These are phyloP conservation scores for Lasioglossum zephyrum DNA, from an alignment of 2,888 invertebrate genomes.

Conservation along the genomic window DNA sequence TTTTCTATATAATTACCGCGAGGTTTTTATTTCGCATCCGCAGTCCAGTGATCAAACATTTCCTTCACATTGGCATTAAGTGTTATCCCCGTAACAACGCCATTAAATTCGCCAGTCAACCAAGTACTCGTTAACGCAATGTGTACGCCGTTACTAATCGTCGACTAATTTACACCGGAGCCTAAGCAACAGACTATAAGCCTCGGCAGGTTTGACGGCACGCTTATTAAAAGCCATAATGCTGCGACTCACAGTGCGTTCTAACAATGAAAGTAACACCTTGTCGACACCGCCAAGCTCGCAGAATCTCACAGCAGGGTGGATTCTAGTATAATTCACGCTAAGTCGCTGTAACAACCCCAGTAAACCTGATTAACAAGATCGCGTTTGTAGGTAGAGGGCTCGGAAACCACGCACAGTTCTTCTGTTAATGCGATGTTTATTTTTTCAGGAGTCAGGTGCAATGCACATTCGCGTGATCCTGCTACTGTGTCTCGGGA, in stretches of 20 bases:
- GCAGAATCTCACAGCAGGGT: background rate
- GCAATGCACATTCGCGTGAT: background rate
- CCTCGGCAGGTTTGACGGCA: background rate
- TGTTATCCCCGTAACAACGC: background rate
- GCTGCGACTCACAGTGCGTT: background rate
- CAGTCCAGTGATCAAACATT: background rate
- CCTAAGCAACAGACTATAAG: background rate
- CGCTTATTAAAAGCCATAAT: constrained; percentile 22
- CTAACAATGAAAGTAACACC: constrained; percentile 22
- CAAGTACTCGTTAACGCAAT: constrained; percentile 1
- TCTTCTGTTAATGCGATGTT: constrained; percentile 28
- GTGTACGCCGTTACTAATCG: background rate
- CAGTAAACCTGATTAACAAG: constrained; percentile 4
- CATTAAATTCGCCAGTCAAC: background rate
- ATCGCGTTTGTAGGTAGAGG: background rate
- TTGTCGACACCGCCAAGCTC: background rate
- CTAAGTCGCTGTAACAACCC: background rate
- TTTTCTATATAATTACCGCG: too few species aligned
- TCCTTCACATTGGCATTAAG: background rate
- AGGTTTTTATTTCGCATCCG: background rate
- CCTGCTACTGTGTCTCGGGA: background rate
- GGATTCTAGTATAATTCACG: background rate
- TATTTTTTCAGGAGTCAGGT: constrained; percentile 43
- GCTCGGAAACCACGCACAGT: background rate
- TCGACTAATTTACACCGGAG: background rate